Evolutionary conservation across 2,888 invertebrate genomes (phyloP), one percentile per base, ranked within the genome.

Genomic region (Ethmia dodecea): DNA sequence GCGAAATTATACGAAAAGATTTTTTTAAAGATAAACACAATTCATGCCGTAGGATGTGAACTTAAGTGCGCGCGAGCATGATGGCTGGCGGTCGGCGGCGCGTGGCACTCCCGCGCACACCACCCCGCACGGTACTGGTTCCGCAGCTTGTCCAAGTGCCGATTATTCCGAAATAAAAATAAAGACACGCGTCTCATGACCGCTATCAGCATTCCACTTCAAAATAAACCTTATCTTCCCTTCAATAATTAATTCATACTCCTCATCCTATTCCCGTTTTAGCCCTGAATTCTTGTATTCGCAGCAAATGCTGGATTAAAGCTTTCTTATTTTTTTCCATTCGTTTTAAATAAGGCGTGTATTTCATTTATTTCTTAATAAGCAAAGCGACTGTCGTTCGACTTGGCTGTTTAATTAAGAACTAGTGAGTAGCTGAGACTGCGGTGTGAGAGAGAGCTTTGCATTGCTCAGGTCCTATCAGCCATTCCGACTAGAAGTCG

Each of bases 291-390:
- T 51, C 59, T 53, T 37, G 55, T 56, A 57, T 55, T 53, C 39
- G 49, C 51, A 57, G 58, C 55, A 63, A 64, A 60, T 50, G 52
- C 47, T 46, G 45, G 45, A 59, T 62, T 63, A 58, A 59, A 55
- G 38, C 42, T 42, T 40, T 38, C 29, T 52, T 52, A 46, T 60
- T 60, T 56, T n/a, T 58, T 59, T 52, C 11, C 22, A 44, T 55
- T 60, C 50, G 44, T 57, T 66, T 66, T 47, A 52, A 38, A 60
- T 55, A 55, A 62, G 61, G 63, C 61, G 57, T 68, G 62, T 69
- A 59, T 64, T 74, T 67, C 66, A 74, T 75, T 78, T 73, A 72
- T 70, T 74, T 79, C 72, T 78, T 77, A 76, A 76, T 76, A 78
- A 71, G 70, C 60, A 43, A 60, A 55, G 53, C 61, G 59, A 65